Evolutionary conservation across 1,140 invertebrate genomes (phyloP).

Genomic region (Eriocheir sinensis): DNA sequence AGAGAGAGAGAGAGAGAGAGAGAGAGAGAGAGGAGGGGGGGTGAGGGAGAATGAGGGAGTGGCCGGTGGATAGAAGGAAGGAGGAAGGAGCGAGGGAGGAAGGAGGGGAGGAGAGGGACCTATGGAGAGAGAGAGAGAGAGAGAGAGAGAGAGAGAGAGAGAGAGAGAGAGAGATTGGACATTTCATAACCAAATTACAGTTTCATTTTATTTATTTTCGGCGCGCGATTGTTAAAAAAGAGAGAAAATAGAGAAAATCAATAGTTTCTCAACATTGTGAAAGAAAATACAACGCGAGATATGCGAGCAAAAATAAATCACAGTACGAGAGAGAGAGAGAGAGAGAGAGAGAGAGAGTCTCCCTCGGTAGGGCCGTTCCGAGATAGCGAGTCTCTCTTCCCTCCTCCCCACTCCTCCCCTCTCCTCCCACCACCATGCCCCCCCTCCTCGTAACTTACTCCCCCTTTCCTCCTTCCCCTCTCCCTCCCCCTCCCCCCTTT

Average conservation of each 20-base stretch:
- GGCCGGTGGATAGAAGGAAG: not conserved
- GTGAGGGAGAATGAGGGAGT: not conserved
- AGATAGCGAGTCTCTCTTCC: constrained; percentile 63
- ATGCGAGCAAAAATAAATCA: constrained; percentile 25
- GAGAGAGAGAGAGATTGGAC: constrained; percentile 22
- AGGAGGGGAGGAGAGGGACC: constrained; percentile 16
- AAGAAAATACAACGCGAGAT: constrained; percentile 7
- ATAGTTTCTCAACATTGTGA: constrained; percentile 28
- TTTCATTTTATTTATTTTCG: not conserved
- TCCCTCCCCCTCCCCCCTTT: constrained; percentile 58
- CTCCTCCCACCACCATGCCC: not conserved
- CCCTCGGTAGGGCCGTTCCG: constrained; percentile 77
- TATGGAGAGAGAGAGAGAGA: constrained; percentile 45
- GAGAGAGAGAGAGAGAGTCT: constrained; percentile 67
- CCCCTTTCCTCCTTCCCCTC: constrained; percentile 50
- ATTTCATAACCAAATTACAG: not conserved
- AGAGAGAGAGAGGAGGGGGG: not conserved
- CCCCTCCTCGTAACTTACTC: constrained; percentile 44
- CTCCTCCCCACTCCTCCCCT: not conserved
- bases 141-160: constrained; percentile 48
- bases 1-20: constrained; percentile 31
- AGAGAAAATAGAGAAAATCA: not conserved
- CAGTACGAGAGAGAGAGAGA: constrained; percentile 54
- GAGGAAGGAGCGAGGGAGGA: constrained; percentile 40
- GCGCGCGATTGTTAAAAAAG: not conserved